Evolutionary conservation across 2,113 vertebrate genomes (phyloP), one percentile per base, ranked within the genome.

Genomic region (Sinocyclocheilus anshuiensis): DNA sequence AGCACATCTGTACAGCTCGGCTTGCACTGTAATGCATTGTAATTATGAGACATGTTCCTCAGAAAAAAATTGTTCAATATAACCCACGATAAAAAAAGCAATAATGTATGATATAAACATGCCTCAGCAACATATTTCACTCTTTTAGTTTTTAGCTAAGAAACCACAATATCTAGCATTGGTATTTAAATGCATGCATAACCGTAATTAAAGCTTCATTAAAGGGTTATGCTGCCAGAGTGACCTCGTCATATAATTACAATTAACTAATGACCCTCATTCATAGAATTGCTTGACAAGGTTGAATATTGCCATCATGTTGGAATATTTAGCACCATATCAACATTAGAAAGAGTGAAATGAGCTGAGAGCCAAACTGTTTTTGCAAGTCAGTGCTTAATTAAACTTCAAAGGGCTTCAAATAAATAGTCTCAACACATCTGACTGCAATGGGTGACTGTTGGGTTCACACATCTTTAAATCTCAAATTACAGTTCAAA

Each of bases 381-480:
- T 86, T 89, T 87, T 85, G 86, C 81, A 84, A 79, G 65, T 84
- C 72, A 71, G 71, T 72, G 71, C 77, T 84, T 84, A 77, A 86
- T 86, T 79, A 77, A 10, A 88, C 76, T 86, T 90, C 84, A 89
- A 88, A 82, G 82, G 18, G 42, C 77, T 87, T 81, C 39, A 59
- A 76, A 86, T 86, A 89, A 74, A 69, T 29, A 72, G 81, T 48
- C 11, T 83, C 82, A 85, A 24, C 42, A 75, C 67, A 89, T 78
- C 88, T 85, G 84, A 82, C 36, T 67, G 74, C 39, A 77, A 48
- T 39, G 29, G 84, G 24, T 86, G 69, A 74, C 48, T 26, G n/a
- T 63, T n/a, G n/a, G 67, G 59, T 55, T 90, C 86, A 78, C 57
- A 69, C n/a, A 53, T 71, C 55, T 87, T 90, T 84, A 39, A 86